phyloP scores from a whole-genome alignment of 2,888 invertebrate genomes.

The Acronicta leporina region DNA sequence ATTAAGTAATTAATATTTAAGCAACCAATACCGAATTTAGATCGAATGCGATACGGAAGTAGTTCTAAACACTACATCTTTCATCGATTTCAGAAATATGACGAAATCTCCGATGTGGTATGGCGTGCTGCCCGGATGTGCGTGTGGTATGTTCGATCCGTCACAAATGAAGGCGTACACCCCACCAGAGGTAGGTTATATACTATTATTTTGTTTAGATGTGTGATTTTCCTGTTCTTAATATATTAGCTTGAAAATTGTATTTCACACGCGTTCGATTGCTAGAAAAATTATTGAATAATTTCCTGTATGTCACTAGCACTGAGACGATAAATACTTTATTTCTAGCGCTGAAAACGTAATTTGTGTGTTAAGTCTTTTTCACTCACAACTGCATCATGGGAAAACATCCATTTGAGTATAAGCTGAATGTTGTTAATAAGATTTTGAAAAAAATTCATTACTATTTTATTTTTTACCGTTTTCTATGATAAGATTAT shows the following conservation, averaged over 20 bases:
- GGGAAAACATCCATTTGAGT: conserved; percentile 38
- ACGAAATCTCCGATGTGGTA: conserved; percentile 94
- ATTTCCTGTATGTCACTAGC: background rate
- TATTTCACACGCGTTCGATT: conserved; percentile 18
- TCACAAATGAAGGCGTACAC: conserved; percentile 94
- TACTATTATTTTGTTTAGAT: conserved; percentile 7
- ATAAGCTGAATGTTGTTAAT: conserved; percentile 48
- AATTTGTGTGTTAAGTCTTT: conserved; percentile 20
- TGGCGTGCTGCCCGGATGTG: conserved; percentile 96
- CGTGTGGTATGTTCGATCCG: conserved; percentile 98
- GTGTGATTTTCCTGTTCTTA: conserved; percentile 18
- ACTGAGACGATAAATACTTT: background rate
- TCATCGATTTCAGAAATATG: conserved; percentile 72
- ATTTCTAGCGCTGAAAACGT: conserved; percentile 32
- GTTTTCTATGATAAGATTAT: too few species aligned
- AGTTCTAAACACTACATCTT: background rate
- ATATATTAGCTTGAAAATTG: conserved; percentile 10
- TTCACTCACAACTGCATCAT: conserved; percentile 31
- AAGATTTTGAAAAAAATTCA: too few species aligned
- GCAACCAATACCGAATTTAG: too few species aligned
- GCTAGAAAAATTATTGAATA: conserved; percentile 27
- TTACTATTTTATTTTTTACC: too few species aligned
- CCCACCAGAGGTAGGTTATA: conserved; percentile 67
- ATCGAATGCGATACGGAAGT: conserved; percentile 1
- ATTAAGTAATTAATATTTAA: too few species aligned